A percentile compares a stretch with the other conserved stretches of the same genome.
Conservation (phyloP, 2,113 vertebrate genomes). For the Danio rerio region DNA sequence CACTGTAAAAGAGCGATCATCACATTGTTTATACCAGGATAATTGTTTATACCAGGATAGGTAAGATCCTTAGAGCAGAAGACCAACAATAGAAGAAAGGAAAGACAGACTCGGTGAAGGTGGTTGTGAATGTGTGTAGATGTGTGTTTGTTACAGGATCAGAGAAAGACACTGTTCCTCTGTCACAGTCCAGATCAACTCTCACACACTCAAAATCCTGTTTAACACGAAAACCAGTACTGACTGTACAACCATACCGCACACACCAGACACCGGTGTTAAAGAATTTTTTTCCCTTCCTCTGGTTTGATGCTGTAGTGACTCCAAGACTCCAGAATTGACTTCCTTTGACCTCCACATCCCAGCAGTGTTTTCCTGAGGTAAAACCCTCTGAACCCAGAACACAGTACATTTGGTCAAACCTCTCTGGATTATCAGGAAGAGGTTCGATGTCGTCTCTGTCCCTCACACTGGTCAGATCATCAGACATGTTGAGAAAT, state of each 20-base stretch:
- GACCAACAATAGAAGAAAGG: background rate
- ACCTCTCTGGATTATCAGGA: conserved; percentile 3
- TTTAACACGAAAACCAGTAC: background rate
- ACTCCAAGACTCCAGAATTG: conserved; percentile 42
- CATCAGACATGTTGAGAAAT: background rate
- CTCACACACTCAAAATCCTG: background rate
- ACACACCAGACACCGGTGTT: conserved; percentile 14
- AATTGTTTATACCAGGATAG: no score
- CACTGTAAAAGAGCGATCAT: no score
- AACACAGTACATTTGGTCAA: background rate
- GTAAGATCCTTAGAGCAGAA: background rate
- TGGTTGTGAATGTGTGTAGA: background rate
- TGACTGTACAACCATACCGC: background rate
- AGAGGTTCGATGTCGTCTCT: background rate
- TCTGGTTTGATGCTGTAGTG: conserved; percentile 12
- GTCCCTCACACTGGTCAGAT: background rate
- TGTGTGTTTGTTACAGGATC: background rate
- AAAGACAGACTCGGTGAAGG: background rate
- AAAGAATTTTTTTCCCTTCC: conserved; percentile 4
- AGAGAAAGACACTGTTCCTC: conserved; percentile 10
- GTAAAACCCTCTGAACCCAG: conserved; percentile 22
- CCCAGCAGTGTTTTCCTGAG: background rate
- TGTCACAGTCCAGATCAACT: background rate
- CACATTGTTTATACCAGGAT: no score
- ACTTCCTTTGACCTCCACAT: background rate